Percentiles rank a stretch among this genome's conserved stretches.
Evolutionary conservation across 2,797 vertebrate genomes (phyloP).

Genomic region (Coreius guichenoti): DNA sequence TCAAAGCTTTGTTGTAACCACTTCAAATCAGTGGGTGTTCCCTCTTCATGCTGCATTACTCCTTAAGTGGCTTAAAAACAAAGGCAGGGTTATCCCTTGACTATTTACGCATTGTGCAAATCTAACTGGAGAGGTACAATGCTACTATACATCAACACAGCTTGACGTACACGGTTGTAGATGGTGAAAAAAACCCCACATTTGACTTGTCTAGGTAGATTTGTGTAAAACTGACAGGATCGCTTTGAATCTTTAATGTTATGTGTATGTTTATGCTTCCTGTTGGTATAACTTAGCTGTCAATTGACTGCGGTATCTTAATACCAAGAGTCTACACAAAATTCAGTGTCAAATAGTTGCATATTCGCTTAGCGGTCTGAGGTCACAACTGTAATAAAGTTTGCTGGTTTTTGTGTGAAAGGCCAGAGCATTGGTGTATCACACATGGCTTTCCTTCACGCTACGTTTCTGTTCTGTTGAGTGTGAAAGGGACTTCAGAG

Average conservation of each 20-base stretch:
- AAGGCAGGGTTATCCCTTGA: slow-evolving; percentile 10
- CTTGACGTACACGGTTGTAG: slow-evolving; percentile 1
- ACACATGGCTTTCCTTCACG: slow-evolving; percentile 39
- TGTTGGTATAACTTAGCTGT: background rate
- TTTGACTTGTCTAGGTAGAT: background rate
- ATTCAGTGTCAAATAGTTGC: slow-evolving; percentile 46
- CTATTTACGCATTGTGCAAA: background rate
- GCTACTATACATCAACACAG: background rate
- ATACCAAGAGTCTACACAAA: slow-evolving; percentile 4
- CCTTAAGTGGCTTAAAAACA: slow-evolving; percentile 34
- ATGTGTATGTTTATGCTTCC: background rate
- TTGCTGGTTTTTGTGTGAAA: slow-evolving; percentile 45
- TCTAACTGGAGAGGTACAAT: slow-evolving; percentile 2
- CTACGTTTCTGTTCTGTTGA: slow-evolving; percentile 53
- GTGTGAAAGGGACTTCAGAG: slow-evolving; percentile 68
- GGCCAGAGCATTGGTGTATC: slow-evolving; percentile 30
- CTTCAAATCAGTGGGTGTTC: slow-evolving; percentile 34
- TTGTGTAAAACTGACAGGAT: background rate
- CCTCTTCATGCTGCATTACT: slow-evolving; percentile 31
- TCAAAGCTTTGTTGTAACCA: slow-evolving; percentile 33
- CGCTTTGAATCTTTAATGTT: slow-evolving; percentile 7
- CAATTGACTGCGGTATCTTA: background rate
- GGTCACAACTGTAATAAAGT: slow-evolving; percentile 45
- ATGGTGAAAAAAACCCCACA: background rate
- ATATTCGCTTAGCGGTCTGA: slow-evolving; percentile 40